phyloP scores from a whole-genome alignment of 2,888 invertebrate species.

The Teleogryllus oceanicus region DNA sequence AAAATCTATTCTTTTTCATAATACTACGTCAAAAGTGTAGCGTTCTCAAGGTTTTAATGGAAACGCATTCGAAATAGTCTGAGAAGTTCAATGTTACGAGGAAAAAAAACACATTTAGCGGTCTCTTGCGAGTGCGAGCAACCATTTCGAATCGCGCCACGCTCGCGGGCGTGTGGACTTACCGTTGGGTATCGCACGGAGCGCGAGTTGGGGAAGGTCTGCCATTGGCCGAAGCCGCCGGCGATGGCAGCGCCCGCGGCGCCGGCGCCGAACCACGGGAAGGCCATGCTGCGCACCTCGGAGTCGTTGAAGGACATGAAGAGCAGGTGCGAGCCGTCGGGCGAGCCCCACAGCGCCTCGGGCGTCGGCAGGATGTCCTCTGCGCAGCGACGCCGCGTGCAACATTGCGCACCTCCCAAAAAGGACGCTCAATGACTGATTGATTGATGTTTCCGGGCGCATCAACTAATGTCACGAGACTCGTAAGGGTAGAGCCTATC shows the following conservation, averaged over 20 bases:
- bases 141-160: too few species aligned
- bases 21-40: too few species aligned
- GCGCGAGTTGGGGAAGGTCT: conserved; percentile 72
- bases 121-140: too few species aligned
- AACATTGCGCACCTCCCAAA: neutral
- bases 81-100: too few species aligned
- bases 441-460: too few species aligned
- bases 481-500: too few species aligned
- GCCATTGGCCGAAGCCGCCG: conserved; percentile 32
- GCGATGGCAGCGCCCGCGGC: conserved; percentile 54
- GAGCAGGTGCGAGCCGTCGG: conserved; percentile 76
- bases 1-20: too few species aligned
- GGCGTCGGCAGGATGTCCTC: conserved; percentile 81
- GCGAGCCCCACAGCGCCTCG: conserved; percentile 83
- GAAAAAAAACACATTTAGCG: too few species aligned
- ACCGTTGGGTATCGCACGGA: conserved; percentile 82
- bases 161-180: conserved; percentile 41
- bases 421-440: neutral
- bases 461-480: too few species aligned
- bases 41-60: too few species aligned
- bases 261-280: conserved; percentile 76
- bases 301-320: conserved; percentile 85
- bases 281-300: conserved; percentile 69
- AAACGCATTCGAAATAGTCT: too few species aligned
- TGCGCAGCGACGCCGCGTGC: conserved; percentile 45